Evolutionary conservation across 2,888 invertebrate species (phyloP), one percentile per base, ranked within the genome.

Genomic region (Drosophila atroscutellata): DNA sequence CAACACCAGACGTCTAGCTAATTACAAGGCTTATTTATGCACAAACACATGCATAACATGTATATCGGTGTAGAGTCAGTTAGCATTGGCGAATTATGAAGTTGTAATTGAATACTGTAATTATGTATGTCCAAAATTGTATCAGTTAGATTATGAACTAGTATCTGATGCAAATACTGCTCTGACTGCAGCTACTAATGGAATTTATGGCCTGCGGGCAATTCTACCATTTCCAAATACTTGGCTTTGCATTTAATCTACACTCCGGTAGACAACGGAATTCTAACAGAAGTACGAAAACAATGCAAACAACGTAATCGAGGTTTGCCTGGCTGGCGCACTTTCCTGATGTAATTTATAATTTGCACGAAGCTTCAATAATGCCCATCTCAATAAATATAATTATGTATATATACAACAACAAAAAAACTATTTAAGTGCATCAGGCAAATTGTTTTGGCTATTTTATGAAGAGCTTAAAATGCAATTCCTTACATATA

Each of bases 91-190:
- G 66, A 80, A 69, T 82, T 83, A 87, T 83, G 83, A 80, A 75
- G 62, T 63, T 80, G 83, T 81, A 83, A 86, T 86, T 87, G 85
- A 89, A 86, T 84, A 56, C 64, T n/a, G 69, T 69, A 72, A 86
- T 86, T 86, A 88, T 75, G 65, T 66, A 56, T 67, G 32, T 42
- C 36, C 55, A n/a, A 62, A 57, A 61, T 60, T 51, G 52, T 51
- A 61, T 45, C 66, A 74, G 69, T 72, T 72, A 68, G 57, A 77
- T 45, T 36, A n/a, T 32, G 55, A 34, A n/a, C 37, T 26, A 20
- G 15, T 34, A 54, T 24, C 54, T 32, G 39, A 30, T 39, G 32
- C 36, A 20, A 20, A 42, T 42, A 24, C 15, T 15, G 45, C 24
- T 24, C 45, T 15, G 45, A 30, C 30, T n/a, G 24, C 54, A 28